Evolutionary conservation across 2,113 vertebrate species (phyloP).

Genomic region (Mastomys natalensis): DNA sequence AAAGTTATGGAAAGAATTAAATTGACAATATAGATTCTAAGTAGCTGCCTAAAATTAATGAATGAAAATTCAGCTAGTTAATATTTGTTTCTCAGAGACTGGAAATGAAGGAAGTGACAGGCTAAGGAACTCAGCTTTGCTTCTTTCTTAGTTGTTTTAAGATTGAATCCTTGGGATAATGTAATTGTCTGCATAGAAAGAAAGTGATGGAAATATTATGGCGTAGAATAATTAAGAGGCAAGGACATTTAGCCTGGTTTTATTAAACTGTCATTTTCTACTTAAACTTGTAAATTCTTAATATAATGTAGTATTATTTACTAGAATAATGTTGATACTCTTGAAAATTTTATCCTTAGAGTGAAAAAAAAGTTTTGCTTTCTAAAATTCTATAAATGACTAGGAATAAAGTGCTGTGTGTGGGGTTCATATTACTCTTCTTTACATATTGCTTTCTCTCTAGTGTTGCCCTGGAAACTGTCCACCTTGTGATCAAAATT

Average conservation of each 20-base stretch:
- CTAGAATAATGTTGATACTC: slow-evolving; percentile 44
- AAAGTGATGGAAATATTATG: slow-evolving; percentile 39
- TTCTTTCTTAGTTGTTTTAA: slow-evolving; percentile 39
- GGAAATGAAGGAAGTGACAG: background rate
- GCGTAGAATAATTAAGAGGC: slow-evolving; percentile 23
- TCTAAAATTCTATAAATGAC: background rate
- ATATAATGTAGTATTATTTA: background rate
- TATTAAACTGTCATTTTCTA: slow-evolving; percentile 1
- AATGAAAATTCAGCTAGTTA: slow-evolving; percentile 28
- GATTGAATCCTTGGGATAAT: slow-evolving; percentile 37
- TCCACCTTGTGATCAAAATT: slow-evolving; percentile 95
- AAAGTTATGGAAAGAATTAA: background rate
- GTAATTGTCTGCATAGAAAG: slow-evolving; percentile 21
- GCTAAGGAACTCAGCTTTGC: background rate
- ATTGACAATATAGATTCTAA: background rate
- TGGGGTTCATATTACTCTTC: slow-evolving; percentile 8
- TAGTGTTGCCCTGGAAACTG: slow-evolving; percentile 98
- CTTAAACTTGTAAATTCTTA: slow-evolving; percentile 44
- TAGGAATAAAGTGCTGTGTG: slow-evolving; percentile 3
- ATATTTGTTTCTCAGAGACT: slow-evolving; percentile 32
- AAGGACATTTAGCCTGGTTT: slow-evolving; percentile 48
- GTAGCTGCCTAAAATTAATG: slow-evolving; percentile 10
- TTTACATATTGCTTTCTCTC: slow-evolving; percentile 73
- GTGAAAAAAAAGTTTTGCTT: slow-evolving; percentile 50
- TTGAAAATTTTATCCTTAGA: slow-evolving; percentile 56